Percentiles rank a stretch among this genome's conserved stretches.
phyloP scores from a whole-genome alignment of 1,140 invertebrate species.

The Drosophila melanica region DNA sequence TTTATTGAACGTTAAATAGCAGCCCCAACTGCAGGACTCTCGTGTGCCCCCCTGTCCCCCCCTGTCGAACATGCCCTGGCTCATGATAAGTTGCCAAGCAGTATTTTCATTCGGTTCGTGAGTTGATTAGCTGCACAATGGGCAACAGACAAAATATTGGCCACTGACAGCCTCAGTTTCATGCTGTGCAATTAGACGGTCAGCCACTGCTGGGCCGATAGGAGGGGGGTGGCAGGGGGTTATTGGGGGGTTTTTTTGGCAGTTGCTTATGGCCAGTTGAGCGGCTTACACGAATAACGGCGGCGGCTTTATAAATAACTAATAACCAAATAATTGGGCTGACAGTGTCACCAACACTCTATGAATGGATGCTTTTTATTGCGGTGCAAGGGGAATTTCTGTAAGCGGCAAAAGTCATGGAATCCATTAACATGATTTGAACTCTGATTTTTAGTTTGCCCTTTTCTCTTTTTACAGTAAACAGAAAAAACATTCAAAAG shows the following conservation, averaged over 20 bases:
- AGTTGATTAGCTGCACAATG: conserved; percentile 60
- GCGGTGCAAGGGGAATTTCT: too few species aligned
- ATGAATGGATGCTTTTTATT: too few species aligned
- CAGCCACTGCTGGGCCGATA: background rate
- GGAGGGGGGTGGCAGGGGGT: background rate
- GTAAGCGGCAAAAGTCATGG: conserved; percentile 11
- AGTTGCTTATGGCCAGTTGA: conserved; percentile 20
- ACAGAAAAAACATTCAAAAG: background rate
- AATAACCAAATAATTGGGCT: conserved; percentile 58
- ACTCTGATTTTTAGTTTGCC: conserved; percentile 1
- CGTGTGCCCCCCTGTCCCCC: background rate
- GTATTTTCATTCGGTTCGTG: conserved; percentile 35
- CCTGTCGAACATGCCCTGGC: too few species aligned
- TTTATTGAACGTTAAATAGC: conserved; percentile 71
- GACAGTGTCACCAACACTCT: conserved; percentile 33
- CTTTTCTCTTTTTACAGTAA: background rate
- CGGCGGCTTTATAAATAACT: conserved; percentile 43
- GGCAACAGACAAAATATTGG: conserved; percentile 18
- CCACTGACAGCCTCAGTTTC: conserved; percentile 21
- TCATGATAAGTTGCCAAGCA: conserved; percentile 2
- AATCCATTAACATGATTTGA: conserved; percentile 23
- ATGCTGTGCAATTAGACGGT: conserved; percentile 43
- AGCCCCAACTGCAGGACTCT: conserved; percentile 8
- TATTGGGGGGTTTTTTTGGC: too few species aligned
- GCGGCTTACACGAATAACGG: conserved; percentile 37